Evolutionary conservation across 2,797 vertebrate genomes (phyloP).

Genomic region (Acridotheres tristis): DNA sequence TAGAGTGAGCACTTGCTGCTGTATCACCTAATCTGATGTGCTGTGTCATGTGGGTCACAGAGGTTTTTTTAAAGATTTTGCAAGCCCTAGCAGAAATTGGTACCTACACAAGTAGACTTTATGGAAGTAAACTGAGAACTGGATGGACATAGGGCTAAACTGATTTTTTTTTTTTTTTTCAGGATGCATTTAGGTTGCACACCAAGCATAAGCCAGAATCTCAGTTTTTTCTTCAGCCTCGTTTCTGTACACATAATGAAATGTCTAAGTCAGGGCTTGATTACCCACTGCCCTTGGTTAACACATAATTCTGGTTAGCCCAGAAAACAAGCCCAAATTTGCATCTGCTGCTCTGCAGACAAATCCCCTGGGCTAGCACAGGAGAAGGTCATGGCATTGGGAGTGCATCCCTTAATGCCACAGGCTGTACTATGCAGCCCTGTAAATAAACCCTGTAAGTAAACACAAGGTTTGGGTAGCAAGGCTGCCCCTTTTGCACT

Average conservation of each 20-base stretch:
- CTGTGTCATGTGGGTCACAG: not conserved
- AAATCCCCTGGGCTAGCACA: slow-evolving; percentile 24
- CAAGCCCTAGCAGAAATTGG: not conserved
- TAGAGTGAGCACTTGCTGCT: not conserved
- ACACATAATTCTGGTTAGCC: slow-evolving; percentile 20
- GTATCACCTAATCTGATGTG: not conserved
- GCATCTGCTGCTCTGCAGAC: slow-evolving; percentile 5
- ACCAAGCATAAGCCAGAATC: not conserved
- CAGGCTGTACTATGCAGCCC: not conserved
- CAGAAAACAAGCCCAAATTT: slow-evolving; percentile 31
- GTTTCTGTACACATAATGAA: not conserved
- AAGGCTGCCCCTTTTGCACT: not conserved
- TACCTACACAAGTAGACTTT: not conserved
- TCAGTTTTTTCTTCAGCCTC: not conserved
- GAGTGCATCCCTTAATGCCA: slow-evolving; percentile 19
- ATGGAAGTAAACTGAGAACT: not conserved
- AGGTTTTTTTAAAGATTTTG: not conserved
- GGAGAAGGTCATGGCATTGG: slow-evolving; percentile 41
- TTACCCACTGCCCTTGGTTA: slow-evolving; percentile 27
- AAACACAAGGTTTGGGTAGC: not conserved
- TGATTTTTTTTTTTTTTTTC: not conserved
- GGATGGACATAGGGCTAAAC: not conserved
- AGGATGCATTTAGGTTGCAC: not conserved
- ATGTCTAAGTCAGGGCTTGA: not conserved
- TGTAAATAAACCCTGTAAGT: not conserved